These are phyloP conservation scores for Bombus huntii DNA, from an alignment of 1,140 invertebrate species.

Conservation along the genomic window DNA sequence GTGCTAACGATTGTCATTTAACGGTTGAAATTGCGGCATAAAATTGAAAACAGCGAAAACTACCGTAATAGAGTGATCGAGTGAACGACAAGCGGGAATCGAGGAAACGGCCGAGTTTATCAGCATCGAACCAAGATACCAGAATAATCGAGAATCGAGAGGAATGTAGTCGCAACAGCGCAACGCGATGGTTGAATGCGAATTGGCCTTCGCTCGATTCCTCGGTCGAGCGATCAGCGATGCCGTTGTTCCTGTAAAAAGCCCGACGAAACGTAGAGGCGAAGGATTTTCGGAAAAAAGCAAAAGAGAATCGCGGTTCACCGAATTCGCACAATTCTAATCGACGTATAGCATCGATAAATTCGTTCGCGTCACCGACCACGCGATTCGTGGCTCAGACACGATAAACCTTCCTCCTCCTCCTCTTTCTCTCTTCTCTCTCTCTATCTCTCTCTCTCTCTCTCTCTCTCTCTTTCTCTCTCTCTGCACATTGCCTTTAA, in stretches of 20 bases:
- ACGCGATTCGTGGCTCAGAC: constrained; percentile 30
- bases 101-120: neutral
- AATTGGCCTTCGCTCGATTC: constrained; percentile 17
- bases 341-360: constrained; percentile 67
- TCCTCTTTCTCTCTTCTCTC: neutral
- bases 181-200: constrained; percentile 16
- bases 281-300: constrained; percentile 51
- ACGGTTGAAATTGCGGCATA: neutral
- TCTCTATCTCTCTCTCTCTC: neutral
- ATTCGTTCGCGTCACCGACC: constrained; percentile 57
- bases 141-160: constrained; percentile 1
- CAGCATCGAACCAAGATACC: neutral
- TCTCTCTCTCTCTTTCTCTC: neutral
- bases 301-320: constrained; percentile 59
- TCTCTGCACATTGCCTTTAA: constrained; percentile 1
- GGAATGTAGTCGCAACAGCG: neutral
- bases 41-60: neutral
- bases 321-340: constrained; percentile 59
- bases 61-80: no score
- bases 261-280: neutral
- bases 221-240: constrained; percentile 33
- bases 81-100: neutral
- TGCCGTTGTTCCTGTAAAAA: constrained; percentile 36
- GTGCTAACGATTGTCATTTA: neutral
- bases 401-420: constrained; percentile 45